Conservation (phyloP, 64 coral and sea anemone genomes). For the Porites lutea region DNA sequence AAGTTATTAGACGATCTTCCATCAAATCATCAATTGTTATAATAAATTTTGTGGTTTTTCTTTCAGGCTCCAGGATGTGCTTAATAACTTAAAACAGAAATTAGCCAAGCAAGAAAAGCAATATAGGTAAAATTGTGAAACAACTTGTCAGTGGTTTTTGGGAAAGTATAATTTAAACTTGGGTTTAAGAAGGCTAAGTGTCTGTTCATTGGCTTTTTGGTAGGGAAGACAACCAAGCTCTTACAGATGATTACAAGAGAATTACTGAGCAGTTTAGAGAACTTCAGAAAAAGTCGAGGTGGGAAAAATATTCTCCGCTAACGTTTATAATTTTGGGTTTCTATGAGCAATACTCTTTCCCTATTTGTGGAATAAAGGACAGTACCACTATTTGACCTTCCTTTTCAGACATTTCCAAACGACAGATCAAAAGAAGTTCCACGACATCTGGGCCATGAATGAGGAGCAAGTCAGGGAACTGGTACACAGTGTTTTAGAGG, state of each 20-base stretch:
- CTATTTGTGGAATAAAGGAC: too few species aligned
- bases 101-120: slow-evolving; percentile 96
- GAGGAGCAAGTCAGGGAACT: slow-evolving; percentile 88
- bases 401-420: slow-evolving; percentile 91
- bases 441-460: slow-evolving; percentile 98
- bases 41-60: not conserved
- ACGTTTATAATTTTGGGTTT: too few species aligned
- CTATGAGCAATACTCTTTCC: too few species aligned
- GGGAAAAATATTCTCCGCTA: not conserved
- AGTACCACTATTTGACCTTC: not conserved
- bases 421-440: slow-evolving; percentile 96
- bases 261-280: slow-evolving; percentile 99
- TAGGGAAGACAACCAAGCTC: slow-evolving; percentile 96
- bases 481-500: slow-evolving; percentile 84
- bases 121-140: slow-evolving; percentile 71
- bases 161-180: not conserved
- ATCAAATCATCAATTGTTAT: too few species aligned
- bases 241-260: slow-evolving; percentile 98
- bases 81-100: slow-evolving; percentile 98
- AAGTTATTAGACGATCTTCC: too few species aligned
- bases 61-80: slow-evolving; percentile 91
- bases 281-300: slow-evolving; percentile 98
- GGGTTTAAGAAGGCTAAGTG: not conserved
- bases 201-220: slow-evolving; percentile 5
- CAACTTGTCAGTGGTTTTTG: too few species aligned